Percentiles rank a stretch among this genome's conserved stretches.
phyloP scores from a whole-genome alignment of 2,113 vertebrate genomes.

The Myiagra hebetior region DNA sequence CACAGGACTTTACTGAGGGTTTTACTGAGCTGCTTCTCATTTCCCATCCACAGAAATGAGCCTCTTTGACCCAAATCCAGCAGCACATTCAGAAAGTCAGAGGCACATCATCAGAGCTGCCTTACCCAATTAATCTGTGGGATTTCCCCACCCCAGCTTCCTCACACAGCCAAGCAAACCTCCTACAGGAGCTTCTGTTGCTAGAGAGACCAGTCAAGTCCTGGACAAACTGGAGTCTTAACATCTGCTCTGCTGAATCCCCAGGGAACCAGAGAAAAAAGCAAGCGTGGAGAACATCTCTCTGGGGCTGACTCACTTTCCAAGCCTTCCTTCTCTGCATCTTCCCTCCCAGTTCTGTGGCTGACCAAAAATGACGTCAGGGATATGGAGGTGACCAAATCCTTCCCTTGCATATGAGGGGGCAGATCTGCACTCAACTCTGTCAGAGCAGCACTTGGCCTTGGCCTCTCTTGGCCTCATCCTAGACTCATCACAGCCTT shows the following conservation, averaged over 20 bases:
- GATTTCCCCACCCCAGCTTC: background rate
- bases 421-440: background rate
- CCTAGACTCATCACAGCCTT: background rate
- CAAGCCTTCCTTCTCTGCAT: background rate
- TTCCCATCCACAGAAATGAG: background rate
- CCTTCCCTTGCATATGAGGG: background rate
- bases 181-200: background rate
- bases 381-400: background rate
- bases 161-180: background rate
- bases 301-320: background rate
- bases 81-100: background rate
- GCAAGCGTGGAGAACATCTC: background rate
- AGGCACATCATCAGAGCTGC: background rate
- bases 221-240: background rate
- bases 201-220: background rate
- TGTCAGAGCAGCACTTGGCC: background rate
- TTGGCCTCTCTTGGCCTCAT: background rate
- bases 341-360: background rate
- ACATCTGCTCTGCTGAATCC: background rate
- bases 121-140: background rate
- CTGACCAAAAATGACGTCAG: background rate
- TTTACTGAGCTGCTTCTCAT: background rate
- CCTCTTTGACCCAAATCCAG: background rate
- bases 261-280: background rate
- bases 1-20: background rate